phyloP scores from a whole-genome alignment of 1,140 invertebrate genomes.

The Laupala kohalensis region DNA sequence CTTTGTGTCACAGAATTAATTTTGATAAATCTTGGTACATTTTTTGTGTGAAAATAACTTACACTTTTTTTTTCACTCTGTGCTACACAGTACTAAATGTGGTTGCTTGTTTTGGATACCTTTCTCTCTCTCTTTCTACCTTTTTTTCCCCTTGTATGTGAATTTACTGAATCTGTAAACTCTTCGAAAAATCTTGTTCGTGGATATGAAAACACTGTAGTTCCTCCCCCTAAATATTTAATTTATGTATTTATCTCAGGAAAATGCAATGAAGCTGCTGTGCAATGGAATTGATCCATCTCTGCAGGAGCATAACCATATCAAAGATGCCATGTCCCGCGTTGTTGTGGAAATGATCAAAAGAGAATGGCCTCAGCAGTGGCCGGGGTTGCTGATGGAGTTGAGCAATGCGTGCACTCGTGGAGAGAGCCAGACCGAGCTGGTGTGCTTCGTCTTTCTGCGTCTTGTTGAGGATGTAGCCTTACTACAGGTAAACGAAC shows the following conservation, averaged over 20 bases:
- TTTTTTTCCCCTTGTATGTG: too few species aligned
- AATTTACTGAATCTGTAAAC: too few species aligned
- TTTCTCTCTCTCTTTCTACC: too few species aligned
- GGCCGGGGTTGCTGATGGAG: constrained; percentile 71
- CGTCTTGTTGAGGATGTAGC: constrained; percentile 83
- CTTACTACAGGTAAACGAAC: constrained; percentile 47
- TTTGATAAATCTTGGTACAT: too few species aligned
- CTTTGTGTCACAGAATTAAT: too few species aligned
- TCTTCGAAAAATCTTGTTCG: too few species aligned
- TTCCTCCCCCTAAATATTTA: too few species aligned
- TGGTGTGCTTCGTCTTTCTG: constrained; percentile 73
- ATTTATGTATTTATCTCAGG: constrained; percentile 37
- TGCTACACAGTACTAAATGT: too few species aligned
- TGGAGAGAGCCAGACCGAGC: constrained; percentile 72
- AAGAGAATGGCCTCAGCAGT: constrained; percentile 90
- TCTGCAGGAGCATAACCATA: constrained; percentile 43
- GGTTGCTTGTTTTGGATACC: too few species aligned
- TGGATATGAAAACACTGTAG: too few species aligned
- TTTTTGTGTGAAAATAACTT: too few species aligned
- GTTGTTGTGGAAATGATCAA: constrained; percentile 91
- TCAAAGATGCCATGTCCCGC: constrained; percentile 75
- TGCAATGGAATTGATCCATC: constrained; percentile 42
- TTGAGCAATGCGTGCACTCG: constrained; percentile 53
- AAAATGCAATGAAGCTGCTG: constrained; percentile 72
- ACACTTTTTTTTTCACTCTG: too few species aligned